Evolutionary conservation across 2,888 invertebrate species (phyloP).

Genomic region (Tuberolachnus salignus): DNA sequence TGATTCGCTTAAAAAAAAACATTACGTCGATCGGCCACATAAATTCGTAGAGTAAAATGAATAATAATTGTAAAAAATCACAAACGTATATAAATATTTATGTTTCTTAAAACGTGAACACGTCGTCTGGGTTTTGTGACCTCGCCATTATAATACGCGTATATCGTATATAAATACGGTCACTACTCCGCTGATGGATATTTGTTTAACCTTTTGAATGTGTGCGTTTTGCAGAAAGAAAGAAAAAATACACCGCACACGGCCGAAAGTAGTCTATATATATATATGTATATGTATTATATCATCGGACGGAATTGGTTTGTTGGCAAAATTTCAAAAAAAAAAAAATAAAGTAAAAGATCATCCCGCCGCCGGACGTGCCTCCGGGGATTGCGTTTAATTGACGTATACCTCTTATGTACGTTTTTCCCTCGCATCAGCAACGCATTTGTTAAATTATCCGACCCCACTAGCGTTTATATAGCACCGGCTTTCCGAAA

Average conservation of each 20-base stretch:
- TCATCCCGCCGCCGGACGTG: constrained; percentile 16
- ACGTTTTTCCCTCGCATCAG: constrained; percentile 17
- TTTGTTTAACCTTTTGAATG: constrained; percentile 9
- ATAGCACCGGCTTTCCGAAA: background rate
- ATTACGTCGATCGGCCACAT: no score
- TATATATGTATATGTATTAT: background rate
- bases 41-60: no score
- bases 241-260: background rate
- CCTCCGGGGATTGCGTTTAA: constrained; percentile 41
- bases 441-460: constrained; percentile 55
- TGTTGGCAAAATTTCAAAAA: constrained; percentile 52
- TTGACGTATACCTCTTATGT: constrained; percentile 34
- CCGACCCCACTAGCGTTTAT: background rate
- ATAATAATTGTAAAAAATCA: no score
- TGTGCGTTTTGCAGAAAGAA: background rate
- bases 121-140: no score
- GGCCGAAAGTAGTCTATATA: no score
- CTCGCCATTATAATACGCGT: no score
- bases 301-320: background rate
- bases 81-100: no score
- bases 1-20: no score
- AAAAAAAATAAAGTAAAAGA: constrained; percentile 14
- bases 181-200: background rate
- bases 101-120: no score
- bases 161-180: no score